A percentile compares a stretch with the other conserved stretches of the same genome.
Evolutionary conservation across 2,113 vertebrate species (phyloP).

Genomic region (Peucedramus taeniatus): DNA sequence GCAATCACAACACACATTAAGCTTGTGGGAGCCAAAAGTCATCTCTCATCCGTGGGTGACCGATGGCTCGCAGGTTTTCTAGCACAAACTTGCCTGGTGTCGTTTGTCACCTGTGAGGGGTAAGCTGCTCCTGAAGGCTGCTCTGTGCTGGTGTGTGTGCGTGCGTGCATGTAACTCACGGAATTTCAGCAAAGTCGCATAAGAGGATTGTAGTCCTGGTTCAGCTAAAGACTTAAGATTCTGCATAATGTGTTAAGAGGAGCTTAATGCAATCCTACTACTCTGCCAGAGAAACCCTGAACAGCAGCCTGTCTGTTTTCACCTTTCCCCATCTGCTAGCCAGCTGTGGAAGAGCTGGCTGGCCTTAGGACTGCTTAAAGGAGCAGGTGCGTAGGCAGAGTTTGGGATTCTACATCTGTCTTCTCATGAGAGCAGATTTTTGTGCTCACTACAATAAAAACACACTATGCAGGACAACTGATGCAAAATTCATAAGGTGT

Average conservation of each 20-base stretch:
- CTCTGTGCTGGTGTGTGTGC: conserved; percentile 45
- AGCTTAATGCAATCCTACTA: conserved; percentile 60
- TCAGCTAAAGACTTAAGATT: conserved; percentile 56
- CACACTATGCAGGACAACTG: neutral
- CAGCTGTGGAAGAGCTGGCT: conserved; percentile 29
- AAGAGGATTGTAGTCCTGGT: conserved; percentile 61
- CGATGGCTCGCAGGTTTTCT: neutral
- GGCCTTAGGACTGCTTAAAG: neutral
- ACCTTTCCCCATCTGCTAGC: conserved; percentile 52
- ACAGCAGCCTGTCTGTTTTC: conserved; percentile 55
- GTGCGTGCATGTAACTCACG: conserved; percentile 37
- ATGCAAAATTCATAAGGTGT: neutral
- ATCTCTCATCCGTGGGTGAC: neutral
- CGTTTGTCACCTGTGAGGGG: conserved; percentile 6
- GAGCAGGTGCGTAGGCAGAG: neutral
- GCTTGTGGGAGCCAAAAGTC: conserved; percentile 1
- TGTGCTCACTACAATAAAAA: neutral
- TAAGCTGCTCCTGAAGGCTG: conserved; percentile 44
- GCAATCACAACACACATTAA: neutral
- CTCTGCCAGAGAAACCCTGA: conserved; percentile 49
- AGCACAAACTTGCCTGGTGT: conserved; percentile 38
- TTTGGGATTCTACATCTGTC: neutral
- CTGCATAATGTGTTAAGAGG: conserved; percentile 57
- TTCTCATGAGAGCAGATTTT: neutral
- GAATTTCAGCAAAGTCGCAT: conserved; percentile 55